Evolutionary conservation across 1,140 invertebrate species (phyloP).

Genomic region (Aphaenogaster floridana): DNA sequence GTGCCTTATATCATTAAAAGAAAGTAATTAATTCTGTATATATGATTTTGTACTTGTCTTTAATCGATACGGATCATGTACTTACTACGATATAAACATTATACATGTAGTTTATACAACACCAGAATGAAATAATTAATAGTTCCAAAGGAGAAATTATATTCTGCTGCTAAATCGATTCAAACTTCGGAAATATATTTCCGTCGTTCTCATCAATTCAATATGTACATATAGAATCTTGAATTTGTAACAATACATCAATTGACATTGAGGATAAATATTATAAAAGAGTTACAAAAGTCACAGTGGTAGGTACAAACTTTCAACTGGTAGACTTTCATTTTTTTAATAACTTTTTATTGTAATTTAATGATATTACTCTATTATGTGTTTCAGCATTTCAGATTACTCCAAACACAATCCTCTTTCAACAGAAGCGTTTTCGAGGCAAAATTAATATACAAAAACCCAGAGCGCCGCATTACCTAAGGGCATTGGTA

Average conservation of each 20-base stretch:
- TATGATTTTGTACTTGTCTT: slow-evolving; percentile 83
- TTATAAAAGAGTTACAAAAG: not conserved
- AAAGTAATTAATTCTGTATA: slow-evolving; percentile 77
- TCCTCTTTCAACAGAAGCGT: slow-evolving; percentile 88
- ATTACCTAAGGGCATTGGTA: slow-evolving; percentile 89
- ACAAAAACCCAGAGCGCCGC: slow-evolving; percentile 90
- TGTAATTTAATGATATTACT: slow-evolving; percentile 24
- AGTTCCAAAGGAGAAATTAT: slow-evolving; percentile 34
- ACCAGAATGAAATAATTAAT: slow-evolving; percentile 49
- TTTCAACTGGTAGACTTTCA: not conserved
- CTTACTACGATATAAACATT: slow-evolving; percentile 74
- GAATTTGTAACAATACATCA: slow-evolving; percentile 1
- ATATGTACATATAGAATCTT: not conserved
- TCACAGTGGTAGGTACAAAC: slow-evolving; percentile 35
- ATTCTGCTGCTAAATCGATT: slow-evolving; percentile 45
- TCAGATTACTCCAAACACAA: slow-evolving; percentile 76
- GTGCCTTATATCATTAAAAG: slow-evolving; percentile 83
- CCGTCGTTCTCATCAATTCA: slow-evolving; percentile 1
- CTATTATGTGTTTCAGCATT: slow-evolving; percentile 78
- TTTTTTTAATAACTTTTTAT: not conserved
- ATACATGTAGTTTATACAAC: slow-evolving; percentile 59
- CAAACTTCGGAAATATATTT: slow-evolving; percentile 35
- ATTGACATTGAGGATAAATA: slow-evolving; percentile 41
- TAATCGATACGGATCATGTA: slow-evolving; percentile 75
- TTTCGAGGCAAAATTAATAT: slow-evolving; percentile 92